Evolutionary conservation across 1,140 invertebrate species (phyloP), one percentile per base, ranked within the genome.

Genomic region (Nomia melanderi): DNA sequence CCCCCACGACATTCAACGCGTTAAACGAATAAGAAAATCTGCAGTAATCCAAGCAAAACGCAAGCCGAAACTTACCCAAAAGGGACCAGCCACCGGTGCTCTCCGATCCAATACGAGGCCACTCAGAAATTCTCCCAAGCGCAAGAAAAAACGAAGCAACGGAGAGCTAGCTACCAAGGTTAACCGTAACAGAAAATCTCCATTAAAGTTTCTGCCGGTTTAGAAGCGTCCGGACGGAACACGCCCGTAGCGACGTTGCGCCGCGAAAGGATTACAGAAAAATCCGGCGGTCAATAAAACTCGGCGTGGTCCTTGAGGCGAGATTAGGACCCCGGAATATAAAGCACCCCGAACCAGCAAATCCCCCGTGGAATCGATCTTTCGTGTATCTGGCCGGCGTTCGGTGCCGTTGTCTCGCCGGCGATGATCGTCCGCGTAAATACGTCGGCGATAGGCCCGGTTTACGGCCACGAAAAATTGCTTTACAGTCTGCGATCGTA

Each of bases 381-480:
- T 20, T 17, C 4, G n/a, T n/a, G n/a, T 44, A 12, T 39, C 36
- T 7, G 36, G 12, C 14, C n/a, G 41, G 12, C 9, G n/a, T n/a
- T n/a, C 1, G 25, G 2, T 7, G 7, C 27, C 36, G n/a, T 1
- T 20, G 29, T 20, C 39, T 39, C 14, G 63, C 59, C 47, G 33
- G 41, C 59, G 74, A 87, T 87, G 54, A 85, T 87, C 81, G 75
- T 29, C 50, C 70, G 67, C 73, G 65, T 82, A 83, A 83, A 86
- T 79, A 80, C 44, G 20, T 17, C 41, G 53, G 17, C 29, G 57
- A 11, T 14, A 27, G 29, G 60, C 41, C 63, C n/a, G 3, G 50
- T 82, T 84, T 86, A 81, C 71, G 70, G 75, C 29, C 27, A 33
- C 12, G 63, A 81, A 86, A 84, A 84, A 86, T 83, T 77, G 74